Conservation (phyloP, 2,888 invertebrate genomes). For the Trissoscelio sp. region DNA sequence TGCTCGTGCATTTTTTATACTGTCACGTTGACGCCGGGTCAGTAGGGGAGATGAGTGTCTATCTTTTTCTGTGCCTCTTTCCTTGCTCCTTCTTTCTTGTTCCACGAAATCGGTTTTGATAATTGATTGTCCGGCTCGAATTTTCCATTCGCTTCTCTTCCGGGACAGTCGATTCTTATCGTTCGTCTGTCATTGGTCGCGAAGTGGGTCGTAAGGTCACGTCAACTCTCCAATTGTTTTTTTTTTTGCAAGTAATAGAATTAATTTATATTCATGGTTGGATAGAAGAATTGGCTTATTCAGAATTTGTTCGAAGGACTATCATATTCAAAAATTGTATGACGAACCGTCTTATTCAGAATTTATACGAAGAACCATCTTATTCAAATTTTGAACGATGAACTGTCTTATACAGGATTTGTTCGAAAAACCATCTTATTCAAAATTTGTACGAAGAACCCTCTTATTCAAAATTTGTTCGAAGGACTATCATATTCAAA, state of each 20-base stretch:
- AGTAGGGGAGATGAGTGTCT: background rate
- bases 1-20: constrained; percentile 44
- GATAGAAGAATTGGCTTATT: no score
- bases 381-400: no score
- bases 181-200: background rate
- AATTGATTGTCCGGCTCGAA: background rate
- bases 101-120: background rate
- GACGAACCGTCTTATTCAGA: no score
- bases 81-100: background rate
- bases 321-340: no score
- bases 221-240: constrained; percentile 5
- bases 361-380: no score
- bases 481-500: no score
- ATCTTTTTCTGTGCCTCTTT: background rate
- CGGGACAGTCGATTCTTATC: constrained; percentile 7
- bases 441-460: no score
- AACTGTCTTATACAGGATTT: no score
- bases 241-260: background rate
- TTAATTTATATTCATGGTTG: no score
- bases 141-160: constrained; percentile 1
- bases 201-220: constrained; percentile 23
- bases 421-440: no score
- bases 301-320: no score
- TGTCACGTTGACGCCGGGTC: constrained; percentile 9
- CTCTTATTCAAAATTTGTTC: no score